phyloP scores from a whole-genome alignment of 2,888 invertebrate genomes.

The Tetranychus piercei region DNA sequence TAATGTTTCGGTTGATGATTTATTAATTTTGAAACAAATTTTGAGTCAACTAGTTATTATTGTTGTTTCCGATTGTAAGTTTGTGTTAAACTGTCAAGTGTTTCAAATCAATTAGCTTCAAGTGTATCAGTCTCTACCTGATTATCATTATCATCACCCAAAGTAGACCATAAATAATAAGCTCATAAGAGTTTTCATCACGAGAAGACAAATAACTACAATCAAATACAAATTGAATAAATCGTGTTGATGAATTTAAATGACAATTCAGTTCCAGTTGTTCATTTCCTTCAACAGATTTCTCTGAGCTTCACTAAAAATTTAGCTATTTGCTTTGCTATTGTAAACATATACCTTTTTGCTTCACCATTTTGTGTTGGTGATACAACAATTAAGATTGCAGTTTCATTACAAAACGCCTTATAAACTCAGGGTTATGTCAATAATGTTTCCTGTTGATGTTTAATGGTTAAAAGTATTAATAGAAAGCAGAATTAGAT shows the following conservation, averaged over 20 bases:
- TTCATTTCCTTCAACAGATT: not conserved
- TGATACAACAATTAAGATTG: not conserved
- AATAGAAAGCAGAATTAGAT: too few relatives aligned
- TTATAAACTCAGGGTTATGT: not conserved
- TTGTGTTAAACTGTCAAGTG: not conserved
- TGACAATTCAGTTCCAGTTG: not conserved
- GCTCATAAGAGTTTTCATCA: not conserved
- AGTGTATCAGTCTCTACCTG: not conserved
- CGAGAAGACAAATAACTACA: not conserved
- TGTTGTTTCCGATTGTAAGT: too few relatives aligned
- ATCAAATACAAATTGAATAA: not conserved
- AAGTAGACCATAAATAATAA: not conserved
- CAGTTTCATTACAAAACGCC: not conserved
- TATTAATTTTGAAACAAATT: not conserved
- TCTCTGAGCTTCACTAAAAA: not conserved
- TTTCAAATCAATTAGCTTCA: not conserved
- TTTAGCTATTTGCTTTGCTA: too few relatives aligned
- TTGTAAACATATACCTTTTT: too few relatives aligned
- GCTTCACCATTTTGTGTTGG: not conserved
- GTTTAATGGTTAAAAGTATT: not conserved
- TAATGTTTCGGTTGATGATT: too few relatives aligned
- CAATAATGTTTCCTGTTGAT: not conserved
- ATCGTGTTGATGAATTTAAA: not conserved
- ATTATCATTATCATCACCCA: not conserved
- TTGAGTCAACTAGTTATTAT: not conserved